Evolutionary conservation across 2,797 vertebrate genomes (phyloP).

Genomic region (Pantherophis vulpinus): DNA sequence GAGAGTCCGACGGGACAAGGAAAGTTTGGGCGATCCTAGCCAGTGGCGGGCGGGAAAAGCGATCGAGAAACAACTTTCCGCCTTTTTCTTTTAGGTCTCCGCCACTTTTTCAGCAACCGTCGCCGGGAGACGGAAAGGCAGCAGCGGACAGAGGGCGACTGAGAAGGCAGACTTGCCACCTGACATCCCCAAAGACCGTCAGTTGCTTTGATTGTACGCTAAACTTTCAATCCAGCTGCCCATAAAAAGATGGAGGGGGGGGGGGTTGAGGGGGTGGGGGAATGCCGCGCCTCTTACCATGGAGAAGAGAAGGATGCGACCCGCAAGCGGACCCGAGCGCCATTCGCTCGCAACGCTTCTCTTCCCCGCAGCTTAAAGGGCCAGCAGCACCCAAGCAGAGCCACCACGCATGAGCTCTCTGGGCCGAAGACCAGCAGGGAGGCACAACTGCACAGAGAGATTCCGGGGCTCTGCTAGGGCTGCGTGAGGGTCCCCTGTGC

Average conservation of each 20-base stretch:
- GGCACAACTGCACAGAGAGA: background rate
- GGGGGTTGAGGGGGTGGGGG: rapidly evolving
- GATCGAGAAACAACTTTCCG: background rate
- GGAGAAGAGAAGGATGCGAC: slow-evolving; percentile 23
- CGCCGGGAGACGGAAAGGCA: background rate
- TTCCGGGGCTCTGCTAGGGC: background rate
- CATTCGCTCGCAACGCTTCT: slow-evolving; percentile 33
- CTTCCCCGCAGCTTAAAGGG: slow-evolving; percentile 52
- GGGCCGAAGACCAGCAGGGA: background rate
- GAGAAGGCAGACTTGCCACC: background rate
- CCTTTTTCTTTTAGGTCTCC: background rate
- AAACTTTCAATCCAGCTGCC: background rate
- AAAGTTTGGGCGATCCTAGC: background rate
- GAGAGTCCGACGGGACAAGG: too few relatives aligned
- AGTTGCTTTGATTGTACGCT: background rate
- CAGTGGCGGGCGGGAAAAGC: background rate
- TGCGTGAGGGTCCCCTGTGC: too few relatives aligned
- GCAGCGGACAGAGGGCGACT: background rate
- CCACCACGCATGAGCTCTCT: too few relatives aligned
- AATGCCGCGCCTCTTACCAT: slow-evolving; percentile 42
- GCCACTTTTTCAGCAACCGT: background rate
- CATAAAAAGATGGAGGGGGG: too few relatives aligned
- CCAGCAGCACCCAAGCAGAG: slow-evolving; percentile 12
- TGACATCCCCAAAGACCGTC: background rate
- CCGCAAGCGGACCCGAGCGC: background rate